Base-by-base conservation (phyloP, 1,140 invertebrate genomes). In the Belonocnema kinseyi region DNA sequence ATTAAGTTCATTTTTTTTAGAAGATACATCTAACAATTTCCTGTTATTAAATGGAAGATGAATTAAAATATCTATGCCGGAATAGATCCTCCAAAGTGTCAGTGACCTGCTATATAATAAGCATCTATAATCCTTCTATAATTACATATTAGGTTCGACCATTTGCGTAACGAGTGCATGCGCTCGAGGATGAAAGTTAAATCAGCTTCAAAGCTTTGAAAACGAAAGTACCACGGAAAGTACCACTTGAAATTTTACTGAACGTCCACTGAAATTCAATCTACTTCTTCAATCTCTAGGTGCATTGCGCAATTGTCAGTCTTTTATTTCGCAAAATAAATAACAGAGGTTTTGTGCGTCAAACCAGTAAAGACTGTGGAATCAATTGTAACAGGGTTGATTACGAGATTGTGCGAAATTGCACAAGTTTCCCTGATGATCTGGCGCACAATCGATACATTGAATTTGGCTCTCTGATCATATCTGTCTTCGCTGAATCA, bases 191-290 rank as follows among this genome's bases (percentile, higher is more conserved):
- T 66, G 61, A 40, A 66, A 66, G 61, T 40, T 40, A 6, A 16
- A 66, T n/a, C n/a, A 66, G 13, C 26, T 66, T 66, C 40, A 46
- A 46, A 66, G 61, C n/a, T 66, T 66, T 21, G 33, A 66, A 66
- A 66, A 46, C 16, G 61, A 66, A 66, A 66, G 61, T 66, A 46
- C 16, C 26, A 66, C 26, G 6, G 26, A 66, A n/a, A 66, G 26
- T 66, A 40, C 13, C 61, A 40, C 33, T 16, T 46, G 40, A 46
- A 46, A 46, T 46, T 46, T 10, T 46, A 11, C 40, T 46, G 40
- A 46, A 46, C 26, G 16, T 66, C 13, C 33, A 40, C 33, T 16
- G 33, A 66, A 66, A 66, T 66, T 40, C n/a, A 66, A 66, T 66
- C 61, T 33, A 8, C 26, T 66, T 66, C 26, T 66, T 66, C 33